phyloP scores from a whole-genome alignment of 2,113 vertebrate genomes.

The Anser cygnoides region DNA sequence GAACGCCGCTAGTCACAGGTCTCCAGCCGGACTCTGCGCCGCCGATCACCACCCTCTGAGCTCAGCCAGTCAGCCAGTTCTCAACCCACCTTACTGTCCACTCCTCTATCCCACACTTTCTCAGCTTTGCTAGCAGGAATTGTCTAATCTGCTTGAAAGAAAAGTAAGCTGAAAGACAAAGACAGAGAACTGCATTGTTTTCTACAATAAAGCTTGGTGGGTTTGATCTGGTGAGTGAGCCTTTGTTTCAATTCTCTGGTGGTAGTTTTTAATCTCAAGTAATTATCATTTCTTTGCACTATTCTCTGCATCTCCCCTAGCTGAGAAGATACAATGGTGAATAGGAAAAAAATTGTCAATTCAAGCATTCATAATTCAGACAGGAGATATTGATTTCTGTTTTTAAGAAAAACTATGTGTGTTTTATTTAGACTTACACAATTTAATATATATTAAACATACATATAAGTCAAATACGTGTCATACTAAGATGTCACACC shows the following conservation, averaged over 20 bases:
- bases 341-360: not conserved
- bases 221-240: not conserved
- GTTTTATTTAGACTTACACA: not conserved
- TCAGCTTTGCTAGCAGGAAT: not conserved
- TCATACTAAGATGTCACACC: not conserved
- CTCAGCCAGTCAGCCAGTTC: too few species aligned
- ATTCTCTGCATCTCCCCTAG: not conserved
- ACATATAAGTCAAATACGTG: not conserved
- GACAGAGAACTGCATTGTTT: conserved; percentile 14
- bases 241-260: not conserved
- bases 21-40: too few species aligned
- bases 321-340: not conserved
- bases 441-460: not conserved
- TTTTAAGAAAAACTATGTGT: not conserved
- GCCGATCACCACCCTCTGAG: too few species aligned
- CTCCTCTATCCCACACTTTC: too few species aligned
- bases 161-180: conserved; percentile 34
- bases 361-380: not conserved
- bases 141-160: not conserved
- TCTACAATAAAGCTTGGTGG: not conserved
- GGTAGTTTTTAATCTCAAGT: conserved; percentile 18
- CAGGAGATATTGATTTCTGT: not conserved
- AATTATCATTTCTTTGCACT: conserved; percentile 24
- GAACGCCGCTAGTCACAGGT: too few species aligned
- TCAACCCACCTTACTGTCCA: too few species aligned